A percentile compares a stretch with the other conserved stretches of the same genome.
Conservation (phyloP, 2,888 invertebrate species). For the Desoria tigrina region DNA sequence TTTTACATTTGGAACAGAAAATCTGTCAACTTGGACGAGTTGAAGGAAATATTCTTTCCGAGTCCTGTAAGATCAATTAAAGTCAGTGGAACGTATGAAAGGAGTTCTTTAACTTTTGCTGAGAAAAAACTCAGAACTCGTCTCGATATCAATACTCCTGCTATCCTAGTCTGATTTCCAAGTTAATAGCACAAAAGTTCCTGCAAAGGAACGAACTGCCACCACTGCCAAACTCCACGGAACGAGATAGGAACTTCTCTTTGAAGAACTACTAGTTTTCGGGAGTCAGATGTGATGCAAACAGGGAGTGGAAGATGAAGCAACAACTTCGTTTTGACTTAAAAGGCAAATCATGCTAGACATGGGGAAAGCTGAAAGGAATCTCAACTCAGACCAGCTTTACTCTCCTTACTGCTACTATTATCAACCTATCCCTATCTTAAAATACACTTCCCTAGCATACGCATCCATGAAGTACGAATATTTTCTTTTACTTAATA, state of each 20-base stretch:
- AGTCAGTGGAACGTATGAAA: no score
- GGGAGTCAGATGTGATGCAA: background rate
- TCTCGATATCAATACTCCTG: background rate
- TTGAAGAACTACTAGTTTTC: background rate
- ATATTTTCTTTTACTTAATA: no score
- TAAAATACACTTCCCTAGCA: no score
- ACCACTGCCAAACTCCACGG: no score
- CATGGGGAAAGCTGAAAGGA: slow-evolving; percentile 19
- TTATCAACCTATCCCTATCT: slow-evolving; percentile 1
- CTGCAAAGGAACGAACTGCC: background rate
- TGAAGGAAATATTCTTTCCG: no score
- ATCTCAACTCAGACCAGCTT: no score
- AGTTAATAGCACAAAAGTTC: slow-evolving; percentile 20
- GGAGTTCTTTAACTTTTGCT: no score
- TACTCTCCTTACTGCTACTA: background rate
- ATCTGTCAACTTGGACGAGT: no score
- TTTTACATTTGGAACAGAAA: no score
- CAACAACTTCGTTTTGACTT: slow-evolving; percentile 21
- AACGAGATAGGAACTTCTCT: slow-evolving; percentile 14
- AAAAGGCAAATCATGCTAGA: slow-evolving; percentile 26
- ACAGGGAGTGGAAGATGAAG: slow-evolving; percentile 5
- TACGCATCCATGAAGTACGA: no score
- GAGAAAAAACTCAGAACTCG: no score
- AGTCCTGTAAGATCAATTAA: no score
- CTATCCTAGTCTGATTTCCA: slow-evolving; percentile 7